phyloP scores from a whole-genome alignment of 2,797 vertebrate species.

The Ctenosaura bakeri region DNA sequence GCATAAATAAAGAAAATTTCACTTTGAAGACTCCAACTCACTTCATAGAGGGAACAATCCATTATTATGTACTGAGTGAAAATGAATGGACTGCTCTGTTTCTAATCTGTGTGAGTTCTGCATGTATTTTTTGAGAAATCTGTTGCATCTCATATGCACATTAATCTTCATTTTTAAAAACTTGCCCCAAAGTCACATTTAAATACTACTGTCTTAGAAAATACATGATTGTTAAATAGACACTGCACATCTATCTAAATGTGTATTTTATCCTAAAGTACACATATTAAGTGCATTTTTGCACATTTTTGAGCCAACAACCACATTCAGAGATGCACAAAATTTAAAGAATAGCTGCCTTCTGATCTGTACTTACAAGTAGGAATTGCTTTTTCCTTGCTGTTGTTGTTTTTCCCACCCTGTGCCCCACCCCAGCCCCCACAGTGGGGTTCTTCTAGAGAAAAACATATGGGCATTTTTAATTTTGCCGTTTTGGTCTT shows the following conservation, averaged over 20 bases:
- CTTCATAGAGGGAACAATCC: neutral
- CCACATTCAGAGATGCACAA: neutral
- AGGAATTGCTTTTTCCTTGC: neutral
- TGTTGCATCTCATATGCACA: neutral
- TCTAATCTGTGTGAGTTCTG: neutral
- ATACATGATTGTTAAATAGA: neutral
- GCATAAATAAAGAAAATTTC: neutral
- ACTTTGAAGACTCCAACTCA: neutral
- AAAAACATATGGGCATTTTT: neutral
- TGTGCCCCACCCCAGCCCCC: too few relatives aligned
- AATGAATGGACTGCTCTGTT: neutral
- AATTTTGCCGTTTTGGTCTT: neutral
- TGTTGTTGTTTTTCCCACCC: too few relatives aligned
- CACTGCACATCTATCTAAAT: neutral
- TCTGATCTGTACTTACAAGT: too few relatives aligned
- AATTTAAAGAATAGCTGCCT: neutral
- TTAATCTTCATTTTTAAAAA: slow-evolving; percentile 5
- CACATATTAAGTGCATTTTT: neutral
- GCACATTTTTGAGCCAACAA: neutral
- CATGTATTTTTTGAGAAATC: neutral
- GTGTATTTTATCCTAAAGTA: neutral
- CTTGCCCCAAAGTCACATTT: neutral
- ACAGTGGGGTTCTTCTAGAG: neutral
- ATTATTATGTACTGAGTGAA: neutral
- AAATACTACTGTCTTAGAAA: neutral